Base-by-base conservation (phyloP, 2,888 invertebrate genomes). In the Orthosia gracilis region DNA sequence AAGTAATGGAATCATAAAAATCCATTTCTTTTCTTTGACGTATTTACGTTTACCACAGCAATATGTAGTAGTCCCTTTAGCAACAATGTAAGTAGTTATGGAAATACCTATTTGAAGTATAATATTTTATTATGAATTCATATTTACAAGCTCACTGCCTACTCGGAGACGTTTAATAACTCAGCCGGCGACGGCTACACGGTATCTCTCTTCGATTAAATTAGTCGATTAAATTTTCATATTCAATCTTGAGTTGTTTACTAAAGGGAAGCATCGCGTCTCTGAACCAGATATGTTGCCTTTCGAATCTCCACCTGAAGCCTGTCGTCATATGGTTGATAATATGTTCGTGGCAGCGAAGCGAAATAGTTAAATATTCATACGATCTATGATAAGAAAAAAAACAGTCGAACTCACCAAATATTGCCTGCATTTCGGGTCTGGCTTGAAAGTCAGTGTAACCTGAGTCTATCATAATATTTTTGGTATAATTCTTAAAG, bases 191-290 rank as follows among this genome's bases (percentile, higher is more conserved):
- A 88, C 88, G 88, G 81, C 68, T 72, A 84, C 85, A 89, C 86
- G 89, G 92, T 93, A 94, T 92, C 91, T 92, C 91, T 94, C 96
- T 97, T 97, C 97, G 97, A 97, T 97, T 97, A 97, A 97, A 97
- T 97, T 97, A 97, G 97, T 96, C 97, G 97, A 97, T 97, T 97
- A 97, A 97, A 97, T 97, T 97, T 97, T 97, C 97, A 97, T 97
- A 97, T 97, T 97, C 97, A 97, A 97, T 97, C 97, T 97, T 97
- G 97, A 97, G 96, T 97, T 97, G 97, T 97, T 97, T 97, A 97
- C 97, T 95, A 96, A 94, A 94, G 97, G 97, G 97, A 97, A 92
- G 91, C 91, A 89, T 90, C 92, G 90, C 82, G 80, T 76, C 81
- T 82, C 85, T 85, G 86, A 86, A 87, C 86, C 73, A 71, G 62